Percentiles rank a stretch among this genome's conserved stretches.
phyloP scores from a whole-genome alignment of 2,888 invertebrate genomes.

The Pardosa pseudoannulata region DNA sequence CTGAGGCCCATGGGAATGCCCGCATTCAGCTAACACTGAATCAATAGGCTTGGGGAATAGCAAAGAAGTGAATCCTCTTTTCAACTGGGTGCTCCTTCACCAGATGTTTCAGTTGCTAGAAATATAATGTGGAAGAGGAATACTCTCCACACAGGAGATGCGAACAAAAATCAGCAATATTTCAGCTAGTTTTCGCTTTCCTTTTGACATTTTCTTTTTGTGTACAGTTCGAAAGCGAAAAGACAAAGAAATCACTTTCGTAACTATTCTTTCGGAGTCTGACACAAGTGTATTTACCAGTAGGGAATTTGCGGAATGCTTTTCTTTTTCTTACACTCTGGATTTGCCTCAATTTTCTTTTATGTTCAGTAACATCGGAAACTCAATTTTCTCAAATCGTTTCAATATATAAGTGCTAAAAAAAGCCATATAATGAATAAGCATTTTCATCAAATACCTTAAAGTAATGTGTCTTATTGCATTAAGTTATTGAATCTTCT shows the following conservation, averaged over 20 bases:
- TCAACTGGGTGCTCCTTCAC: conserved; percentile 33
- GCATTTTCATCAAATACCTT: too few relatives aligned
- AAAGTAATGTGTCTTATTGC: too few relatives aligned
- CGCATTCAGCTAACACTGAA: conserved; percentile 64
- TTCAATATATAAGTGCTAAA: background rate
- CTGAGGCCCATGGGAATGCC: conserved; percentile 50
- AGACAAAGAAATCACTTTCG: conserved; percentile 48
- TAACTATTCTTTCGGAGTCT: conserved; percentile 34
- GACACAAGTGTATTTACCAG: conserved; percentile 4
- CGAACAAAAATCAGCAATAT: conserved; percentile 43
- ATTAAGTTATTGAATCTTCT: too few relatives aligned
- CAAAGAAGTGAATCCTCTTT: conserved; percentile 62
- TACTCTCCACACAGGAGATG: background rate
- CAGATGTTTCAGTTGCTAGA: conserved; percentile 54
- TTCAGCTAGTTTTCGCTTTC: conserved; percentile 42
- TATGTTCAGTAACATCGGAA: background rate
- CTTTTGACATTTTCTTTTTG: background rate
- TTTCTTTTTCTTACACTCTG: background rate
- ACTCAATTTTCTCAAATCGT: background rate
- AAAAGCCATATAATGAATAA: too few relatives aligned
- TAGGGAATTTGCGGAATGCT: background rate
- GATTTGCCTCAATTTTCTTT: background rate
- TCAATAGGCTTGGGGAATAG: conserved; percentile 63
- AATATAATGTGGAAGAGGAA: conserved; percentile 32
- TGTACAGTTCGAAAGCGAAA: conserved; percentile 1